Percentiles rank a stretch among this genome's conserved stretches.
phyloP scores from a whole-genome alignment of 2,797 vertebrate genomes.

The Pygocentrus nattereri region DNA sequence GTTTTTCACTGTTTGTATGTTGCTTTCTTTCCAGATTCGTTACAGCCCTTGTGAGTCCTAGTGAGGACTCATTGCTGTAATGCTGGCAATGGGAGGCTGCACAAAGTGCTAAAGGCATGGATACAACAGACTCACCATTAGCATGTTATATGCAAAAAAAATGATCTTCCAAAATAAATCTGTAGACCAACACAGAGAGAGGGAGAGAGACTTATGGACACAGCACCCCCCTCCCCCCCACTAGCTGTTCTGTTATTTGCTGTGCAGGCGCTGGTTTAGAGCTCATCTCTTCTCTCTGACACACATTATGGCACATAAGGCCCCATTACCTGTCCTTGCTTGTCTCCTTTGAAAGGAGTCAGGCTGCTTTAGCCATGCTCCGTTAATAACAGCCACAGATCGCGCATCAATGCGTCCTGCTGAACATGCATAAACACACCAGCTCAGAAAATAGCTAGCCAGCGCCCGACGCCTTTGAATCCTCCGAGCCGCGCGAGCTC shows the following conservation, averaged over 20 bases:
- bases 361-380: not conserved
- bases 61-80: too few species aligned
- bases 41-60: too few species aligned
- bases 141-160: too few species aligned
- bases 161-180: too few species aligned
- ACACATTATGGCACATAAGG: not conserved
- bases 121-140: too few species aligned
- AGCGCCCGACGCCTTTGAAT: not conserved
- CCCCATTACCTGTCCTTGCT: constrained; percentile 1
- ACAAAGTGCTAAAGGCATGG: too few species aligned
- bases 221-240: not conserved
- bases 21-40: too few species aligned
- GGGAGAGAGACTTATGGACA: not conserved
- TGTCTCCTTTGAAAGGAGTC: not conserved
- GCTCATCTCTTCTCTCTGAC: not conserved
- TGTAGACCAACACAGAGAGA: not conserved
- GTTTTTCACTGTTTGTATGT: too few species aligned
- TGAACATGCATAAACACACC: constrained; percentile 20
- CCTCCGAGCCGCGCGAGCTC: constrained; percentile 46
- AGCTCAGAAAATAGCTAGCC: not conserved
- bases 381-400: not conserved
- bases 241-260: not conserved
- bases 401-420: not conserved
- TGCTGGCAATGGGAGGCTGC: too few species aligned
- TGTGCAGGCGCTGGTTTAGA: not conserved